These are phyloP conservation scores for Tenebrosternarchus preto DNA, from an alignment of 2,113 vertebrate genomes.

Conservation along the genomic window DNA sequence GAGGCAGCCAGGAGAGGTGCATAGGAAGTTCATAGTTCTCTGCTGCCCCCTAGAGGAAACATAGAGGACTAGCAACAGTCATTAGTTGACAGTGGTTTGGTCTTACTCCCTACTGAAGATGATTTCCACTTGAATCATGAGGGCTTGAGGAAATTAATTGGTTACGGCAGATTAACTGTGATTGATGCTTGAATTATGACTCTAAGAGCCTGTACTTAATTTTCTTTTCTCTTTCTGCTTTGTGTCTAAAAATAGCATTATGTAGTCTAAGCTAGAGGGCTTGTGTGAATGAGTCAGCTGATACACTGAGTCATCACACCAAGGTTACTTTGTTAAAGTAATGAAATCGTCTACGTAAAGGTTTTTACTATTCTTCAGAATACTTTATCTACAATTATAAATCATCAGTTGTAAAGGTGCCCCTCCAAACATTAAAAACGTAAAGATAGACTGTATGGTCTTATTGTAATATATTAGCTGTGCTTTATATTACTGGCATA, in stretches of 20 bases:
- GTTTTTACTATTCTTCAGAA: no score
- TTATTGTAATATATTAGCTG: no score
- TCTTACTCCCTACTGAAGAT: constrained; percentile 29
- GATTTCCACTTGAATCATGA: constrained; percentile 46
- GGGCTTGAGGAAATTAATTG: constrained; percentile 47
- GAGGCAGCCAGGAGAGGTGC: not conserved
- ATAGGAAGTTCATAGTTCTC: constrained; percentile 48
- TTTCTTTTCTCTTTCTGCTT: not conserved
- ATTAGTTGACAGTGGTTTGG: not conserved
- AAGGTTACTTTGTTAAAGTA: constrained; percentile 16
- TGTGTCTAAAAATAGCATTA: constrained; percentile 1
- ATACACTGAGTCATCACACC: not conserved
- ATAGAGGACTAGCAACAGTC: not conserved
- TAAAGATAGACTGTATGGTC: no score
- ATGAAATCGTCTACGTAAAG: no score
- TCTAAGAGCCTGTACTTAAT: constrained; percentile 19
- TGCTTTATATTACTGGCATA: no score
- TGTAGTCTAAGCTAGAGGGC: not conserved
- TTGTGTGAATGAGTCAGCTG: not conserved
- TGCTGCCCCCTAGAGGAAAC: constrained; percentile 66
- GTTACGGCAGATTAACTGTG: constrained; percentile 40
- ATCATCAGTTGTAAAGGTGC: no score
- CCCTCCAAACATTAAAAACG: no score
- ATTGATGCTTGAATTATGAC: constrained; percentile 48
- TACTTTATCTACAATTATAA: no score